A percentile compares a stretch with the other conserved stretches of the same genome.
phyloP scores from a whole-genome alignment of 2,113 vertebrate species.

The Apteryx owenii region DNA sequence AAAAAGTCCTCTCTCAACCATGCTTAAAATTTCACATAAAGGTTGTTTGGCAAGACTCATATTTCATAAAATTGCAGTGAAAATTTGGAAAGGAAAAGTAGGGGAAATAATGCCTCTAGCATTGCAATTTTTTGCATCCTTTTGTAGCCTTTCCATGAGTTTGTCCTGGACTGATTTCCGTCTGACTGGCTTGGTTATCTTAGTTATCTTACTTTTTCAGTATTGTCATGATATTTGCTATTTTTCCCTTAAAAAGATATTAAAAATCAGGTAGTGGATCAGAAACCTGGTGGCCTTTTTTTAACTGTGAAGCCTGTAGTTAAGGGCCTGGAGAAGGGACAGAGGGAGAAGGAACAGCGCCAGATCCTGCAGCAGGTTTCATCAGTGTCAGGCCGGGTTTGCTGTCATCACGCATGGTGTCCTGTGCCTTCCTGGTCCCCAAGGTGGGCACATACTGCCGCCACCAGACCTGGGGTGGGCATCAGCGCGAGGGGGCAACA shows the following conservation, averaged over 20 bases:
- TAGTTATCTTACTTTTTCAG: neutral
- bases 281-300: no score
- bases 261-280: no score
- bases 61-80: neutral
- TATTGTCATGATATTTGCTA: neutral
- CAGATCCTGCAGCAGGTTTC: no score
- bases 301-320: no score
- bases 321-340: no score
- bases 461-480: neutral
- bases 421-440: no score
- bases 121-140: neutral
- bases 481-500: neutral
- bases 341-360: no score
- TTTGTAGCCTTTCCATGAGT: neutral
- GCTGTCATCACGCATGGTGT: no score
- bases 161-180: neutral
- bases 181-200: neutral
- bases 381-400: no score
- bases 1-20: neutral
- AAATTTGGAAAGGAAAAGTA: neutral
- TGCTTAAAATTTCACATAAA: neutral
- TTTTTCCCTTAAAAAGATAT: neutral
- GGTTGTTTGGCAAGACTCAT: neutral
- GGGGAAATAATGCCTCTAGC: neutral
- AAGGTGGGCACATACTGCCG: no score